Evolutionary conservation across 1,140 invertebrate species (phyloP), one percentile per base, ranked within the genome.

Genomic region (Hycleus phaleratus): DNA sequence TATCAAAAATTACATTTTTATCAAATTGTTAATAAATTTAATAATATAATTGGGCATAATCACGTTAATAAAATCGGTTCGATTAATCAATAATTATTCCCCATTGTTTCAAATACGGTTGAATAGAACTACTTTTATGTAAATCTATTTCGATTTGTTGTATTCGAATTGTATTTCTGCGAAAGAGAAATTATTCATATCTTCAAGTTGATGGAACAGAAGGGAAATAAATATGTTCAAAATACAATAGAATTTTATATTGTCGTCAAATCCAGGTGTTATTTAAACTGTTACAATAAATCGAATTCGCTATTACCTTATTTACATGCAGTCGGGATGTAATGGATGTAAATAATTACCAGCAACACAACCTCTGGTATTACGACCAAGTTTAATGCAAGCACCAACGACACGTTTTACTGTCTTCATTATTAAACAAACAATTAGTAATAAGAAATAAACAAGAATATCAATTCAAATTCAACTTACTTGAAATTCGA

Each of bases 311-410:
- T 32, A 7, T 32, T 32, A 32, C 18, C 46, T 43, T 53, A n/a
- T 58, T 70, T 70, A 75, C 57, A 74, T 68, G 50, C 74, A 75
- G 46, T 74, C 70, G 9, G 73, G 73, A 63, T 75, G 73, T 49
- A 71, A 70, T 8, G 72, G 70, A 48, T 74, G 70, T 12, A 76
- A 56, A 63, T 74, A 75, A 26, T 70, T 72, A 43, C 72, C 73
- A 9, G 74, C 68, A n/a, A 74, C 69, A 51, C 74, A 76, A 2
- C 70, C 73, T 47, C 62, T 60, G 5, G 68, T 61, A 32, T 59
- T 67, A 45, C 65, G 61, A 10, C 73, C 72, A 6, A 75, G 49
- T 56, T 70, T 72, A 44, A 72, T 60, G 53, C 74, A 76, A 18
- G 65, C 68, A 24, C 74, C 74, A 18, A 67, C 53, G 11, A 70